A percentile compares a stretch with the other conserved stretches of the same genome.
These are phyloP conservation scores for Dipus sagitta DNA, from an alignment of 2,797 vertebrate genomes.

Conservation along the genomic window DNA sequence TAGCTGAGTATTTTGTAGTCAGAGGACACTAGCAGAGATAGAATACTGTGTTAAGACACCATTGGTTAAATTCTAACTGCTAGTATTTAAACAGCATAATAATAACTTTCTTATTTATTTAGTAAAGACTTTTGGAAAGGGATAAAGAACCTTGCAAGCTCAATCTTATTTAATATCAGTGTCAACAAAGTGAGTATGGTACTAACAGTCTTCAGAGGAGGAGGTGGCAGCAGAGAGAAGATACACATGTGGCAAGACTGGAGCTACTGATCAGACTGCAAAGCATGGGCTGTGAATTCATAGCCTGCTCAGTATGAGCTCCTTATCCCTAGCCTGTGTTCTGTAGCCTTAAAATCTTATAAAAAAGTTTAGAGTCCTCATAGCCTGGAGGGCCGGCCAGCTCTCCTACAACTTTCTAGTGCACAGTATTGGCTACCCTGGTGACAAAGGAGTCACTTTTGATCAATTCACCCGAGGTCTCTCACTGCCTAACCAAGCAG, in stretches of 20 bases:
- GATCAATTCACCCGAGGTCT: not conserved
- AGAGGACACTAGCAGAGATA: not conserved
- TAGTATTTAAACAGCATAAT: not conserved
- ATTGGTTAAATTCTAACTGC: not conserved
- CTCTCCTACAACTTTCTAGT: not conserved
- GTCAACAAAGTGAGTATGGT: not conserved
- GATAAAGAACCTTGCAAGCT: not conserved
- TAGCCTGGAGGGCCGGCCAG: not conserved
- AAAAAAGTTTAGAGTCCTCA: not conserved
- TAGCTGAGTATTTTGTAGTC: not conserved
- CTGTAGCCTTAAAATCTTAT: too few relatives aligned
- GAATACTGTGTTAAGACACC: not conserved
- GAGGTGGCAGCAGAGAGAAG: not conserved
- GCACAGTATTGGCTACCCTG: not conserved
- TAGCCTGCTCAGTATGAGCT: too few relatives aligned
- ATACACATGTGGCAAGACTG: too few relatives aligned
- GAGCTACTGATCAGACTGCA: not conserved
- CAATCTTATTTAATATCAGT: not conserved
- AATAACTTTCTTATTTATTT: not conserved
- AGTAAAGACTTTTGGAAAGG: not conserved
- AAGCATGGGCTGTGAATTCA: not conserved
- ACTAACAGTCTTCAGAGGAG: not conserved
- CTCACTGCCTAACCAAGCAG: not conserved
- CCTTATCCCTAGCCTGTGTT: not conserved
- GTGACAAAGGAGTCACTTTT: not conserved